phyloP scores from a whole-genome alignment of 2,888 invertebrate genomes.

The Catonia carolina region DNA sequence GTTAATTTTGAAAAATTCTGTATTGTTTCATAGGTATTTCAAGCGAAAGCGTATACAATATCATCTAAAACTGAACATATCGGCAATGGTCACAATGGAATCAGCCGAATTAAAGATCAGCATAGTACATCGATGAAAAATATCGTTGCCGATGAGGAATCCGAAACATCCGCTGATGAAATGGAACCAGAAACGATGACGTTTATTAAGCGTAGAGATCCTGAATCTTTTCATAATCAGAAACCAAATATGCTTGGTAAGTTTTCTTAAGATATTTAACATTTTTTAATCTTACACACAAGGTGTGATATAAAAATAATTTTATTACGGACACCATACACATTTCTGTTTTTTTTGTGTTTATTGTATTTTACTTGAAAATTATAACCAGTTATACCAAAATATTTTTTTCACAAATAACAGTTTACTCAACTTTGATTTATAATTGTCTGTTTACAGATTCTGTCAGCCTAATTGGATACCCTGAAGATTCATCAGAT shows the following conservation, averaged over 20 bases:
- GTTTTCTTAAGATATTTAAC: not conserved
- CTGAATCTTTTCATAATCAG: constrained; percentile 11
- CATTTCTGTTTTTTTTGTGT: not conserved
- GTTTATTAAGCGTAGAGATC: constrained; percentile 43
- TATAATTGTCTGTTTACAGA: no score
- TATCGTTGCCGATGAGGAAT: constrained; percentile 42
- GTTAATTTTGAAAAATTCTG: no score
- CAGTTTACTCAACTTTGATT: no score
- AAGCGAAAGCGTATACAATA: constrained; percentile 54
- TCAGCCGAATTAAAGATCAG: constrained; percentile 36
- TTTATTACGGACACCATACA: no score
- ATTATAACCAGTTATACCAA: no score
- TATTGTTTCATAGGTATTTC: constrained; percentile 41
- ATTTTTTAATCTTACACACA: not conserved
- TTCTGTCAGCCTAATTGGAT: constrained; percentile 35
- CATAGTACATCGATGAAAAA: constrained; percentile 41
- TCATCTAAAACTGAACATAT: constrained; percentile 39
- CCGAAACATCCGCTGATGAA: constrained; percentile 54
- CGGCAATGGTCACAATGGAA: constrained; percentile 35
- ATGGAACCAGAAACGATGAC: constrained; percentile 53
- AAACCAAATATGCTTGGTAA: constrained; percentile 5
- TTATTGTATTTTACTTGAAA: no score
- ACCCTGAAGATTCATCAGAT: constrained; percentile 55
- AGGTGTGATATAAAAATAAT: no score
- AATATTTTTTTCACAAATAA: no score